These are phyloP conservation scores for Eristalis tenax DNA, from an alignment of 2,888 invertebrate genomes.

Conservation along the genomic window DNA sequence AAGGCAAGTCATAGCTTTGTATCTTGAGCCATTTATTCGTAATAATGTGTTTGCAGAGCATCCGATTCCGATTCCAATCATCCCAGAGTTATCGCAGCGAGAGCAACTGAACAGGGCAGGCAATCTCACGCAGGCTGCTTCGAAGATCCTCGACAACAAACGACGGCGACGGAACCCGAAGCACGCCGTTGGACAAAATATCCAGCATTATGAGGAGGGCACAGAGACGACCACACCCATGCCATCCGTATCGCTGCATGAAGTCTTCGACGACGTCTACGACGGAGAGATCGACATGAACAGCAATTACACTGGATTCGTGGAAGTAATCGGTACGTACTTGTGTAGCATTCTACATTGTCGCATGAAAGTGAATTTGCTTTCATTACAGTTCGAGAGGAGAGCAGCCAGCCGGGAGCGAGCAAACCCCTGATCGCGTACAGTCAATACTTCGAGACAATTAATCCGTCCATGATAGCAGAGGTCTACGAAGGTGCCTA, in stretches of 20 bases:
- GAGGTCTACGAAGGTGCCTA: conserved; percentile 80
- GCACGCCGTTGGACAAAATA: conserved; percentile 73
- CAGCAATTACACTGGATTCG: conserved; percentile 92
- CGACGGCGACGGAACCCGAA: conserved; percentile 76
- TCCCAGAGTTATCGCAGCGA: conserved; percentile 74
- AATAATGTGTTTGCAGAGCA: conserved; percentile 35
- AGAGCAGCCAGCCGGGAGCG: conserved; percentile 74
- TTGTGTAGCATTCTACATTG: neutral
- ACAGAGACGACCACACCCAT: conserved; percentile 42
- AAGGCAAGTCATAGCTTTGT: conserved; percentile 49
- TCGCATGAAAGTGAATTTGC: neutral
- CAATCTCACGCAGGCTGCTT: conserved; percentile 77
- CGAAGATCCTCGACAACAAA: conserved; percentile 77
- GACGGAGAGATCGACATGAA: conserved; percentile 89
- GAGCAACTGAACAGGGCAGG: conserved; percentile 76
- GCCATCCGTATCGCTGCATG: conserved; percentile 49
- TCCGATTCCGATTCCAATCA: conserved; percentile 52
- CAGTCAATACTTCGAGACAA: conserved; percentile 88
- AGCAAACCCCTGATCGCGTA: conserved; percentile 84
- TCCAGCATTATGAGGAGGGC: conserved; percentile 65
- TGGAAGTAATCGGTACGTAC: conserved; percentile 89
- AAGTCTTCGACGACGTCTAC: conserved; percentile 80
- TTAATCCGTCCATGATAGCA: conserved; percentile 86
- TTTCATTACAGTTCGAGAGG: conserved; percentile 75
- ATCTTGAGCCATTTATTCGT: neutral